phyloP scores from a whole-genome alignment of 2,113 vertebrate genomes.

The Acinonyx jubatus region DNA sequence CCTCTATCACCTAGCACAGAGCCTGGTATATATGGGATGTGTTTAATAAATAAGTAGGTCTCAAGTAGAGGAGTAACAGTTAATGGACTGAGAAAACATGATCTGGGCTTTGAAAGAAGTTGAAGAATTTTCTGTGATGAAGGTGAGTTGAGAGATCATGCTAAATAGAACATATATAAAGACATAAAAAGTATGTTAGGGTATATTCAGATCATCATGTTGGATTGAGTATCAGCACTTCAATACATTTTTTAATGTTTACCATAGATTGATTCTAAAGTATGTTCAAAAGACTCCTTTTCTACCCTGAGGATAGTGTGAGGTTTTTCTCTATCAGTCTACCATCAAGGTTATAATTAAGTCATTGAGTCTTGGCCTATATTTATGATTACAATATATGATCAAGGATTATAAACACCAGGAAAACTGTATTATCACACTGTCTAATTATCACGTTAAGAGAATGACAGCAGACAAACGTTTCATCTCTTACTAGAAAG shows the following conservation, averaged over 20 bases:
- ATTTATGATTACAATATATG: slow-evolving; percentile 81
- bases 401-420: slow-evolving; percentile 86
- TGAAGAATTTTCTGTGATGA: not conserved
- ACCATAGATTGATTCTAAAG: slow-evolving; percentile 44
- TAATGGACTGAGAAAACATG: not conserved
- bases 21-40: not conserved
- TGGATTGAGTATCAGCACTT: slow-evolving; percentile 46
- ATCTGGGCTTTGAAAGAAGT: not conserved
- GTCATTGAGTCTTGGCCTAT: slow-evolving; percentile 80
- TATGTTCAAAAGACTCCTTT: slow-evolving; percentile 71
- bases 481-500: slow-evolving; percentile 84
- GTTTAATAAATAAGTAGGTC: not conserved
- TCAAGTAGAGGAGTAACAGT: not conserved
- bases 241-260: slow-evolving; percentile 57
- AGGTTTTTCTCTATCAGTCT: slow-evolving; percentile 79
- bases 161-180: not conserved
- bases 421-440: slow-evolving; percentile 83
- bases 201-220: not conserved
- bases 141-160: not conserved
- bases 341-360: slow-evolving; percentile 85
- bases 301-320: slow-evolving; percentile 48
- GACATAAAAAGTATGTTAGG: not conserved
- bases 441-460: slow-evolving; percentile 84
- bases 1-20: not conserved
- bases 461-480: slow-evolving; percentile 83